These are phyloP conservation scores for Pomatorhinus ruficollis DNA, from an alignment of 2,113 vertebrate species.

Conservation along the genomic window DNA sequence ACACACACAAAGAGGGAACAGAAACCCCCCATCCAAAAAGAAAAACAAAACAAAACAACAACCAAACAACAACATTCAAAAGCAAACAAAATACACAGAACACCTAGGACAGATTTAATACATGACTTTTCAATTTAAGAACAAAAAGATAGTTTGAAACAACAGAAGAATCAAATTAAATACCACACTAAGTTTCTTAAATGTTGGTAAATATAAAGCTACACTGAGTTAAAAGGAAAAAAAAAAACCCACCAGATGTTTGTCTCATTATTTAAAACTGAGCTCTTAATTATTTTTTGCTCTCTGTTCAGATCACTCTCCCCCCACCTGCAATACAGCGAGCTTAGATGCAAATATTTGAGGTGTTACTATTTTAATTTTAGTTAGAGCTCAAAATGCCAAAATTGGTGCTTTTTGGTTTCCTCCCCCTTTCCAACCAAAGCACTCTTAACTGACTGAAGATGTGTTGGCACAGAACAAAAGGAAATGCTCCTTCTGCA, in stretches of 20 bases:
- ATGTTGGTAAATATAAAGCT: not conserved
- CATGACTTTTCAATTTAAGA: constrained; percentile 6
- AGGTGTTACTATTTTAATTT: not conserved
- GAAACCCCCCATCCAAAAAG: not conserved
- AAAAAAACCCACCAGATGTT: not conserved
- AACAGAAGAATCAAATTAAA: constrained; percentile 22
- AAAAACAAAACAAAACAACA: not conserved
- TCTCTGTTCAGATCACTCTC: not conserved
- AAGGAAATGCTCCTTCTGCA: not conserved
- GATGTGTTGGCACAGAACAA: not conserved
- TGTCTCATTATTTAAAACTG: not conserved
- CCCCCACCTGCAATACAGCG: not conserved
- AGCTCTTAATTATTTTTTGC: not conserved
- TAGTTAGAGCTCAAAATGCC: not conserved
- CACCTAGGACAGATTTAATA: not conserved
- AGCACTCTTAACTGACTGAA: not conserved
- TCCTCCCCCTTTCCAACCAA: not conserved
- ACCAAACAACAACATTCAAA: not conserved
- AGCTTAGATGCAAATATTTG: not conserved
- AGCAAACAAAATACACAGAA: not conserved
- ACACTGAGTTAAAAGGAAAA: not conserved
- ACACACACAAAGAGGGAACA: not conserved
- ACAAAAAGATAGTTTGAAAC: not conserved
- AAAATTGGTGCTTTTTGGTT: not conserved
- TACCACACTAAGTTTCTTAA: not conserved